Evolutionary conservation across 1,140 invertebrate species (phyloP), one percentile per base, ranked within the genome.

Genomic region (Hyles vespertilio): DNA sequence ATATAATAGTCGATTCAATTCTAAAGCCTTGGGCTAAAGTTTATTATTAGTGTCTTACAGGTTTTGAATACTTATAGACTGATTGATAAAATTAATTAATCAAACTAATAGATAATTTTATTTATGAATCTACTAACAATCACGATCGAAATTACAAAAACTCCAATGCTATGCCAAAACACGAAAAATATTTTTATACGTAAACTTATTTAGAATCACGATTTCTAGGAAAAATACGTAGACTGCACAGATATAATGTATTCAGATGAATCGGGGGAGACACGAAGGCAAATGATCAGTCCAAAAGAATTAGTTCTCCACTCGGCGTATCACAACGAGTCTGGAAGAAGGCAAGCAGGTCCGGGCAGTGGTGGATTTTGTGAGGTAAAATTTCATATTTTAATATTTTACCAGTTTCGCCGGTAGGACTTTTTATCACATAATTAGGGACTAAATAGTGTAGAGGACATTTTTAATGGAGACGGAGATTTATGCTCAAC

Each of bases 211-310:
- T 0, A 50, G 3, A 50, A 22, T 40, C 8, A 22, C 32, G 59
- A 36, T 11, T 53, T 67, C 54, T 51, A 72, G 71, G 69, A 77
- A 43, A 74, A 74, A 59, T 72, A 72, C 47, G 65, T 69, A 8
- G 71, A 74, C 32, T 74, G 71, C 52, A 72, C 67, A 5, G 73
- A 76, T 12, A 61, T 76, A 50, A 67, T 67, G 62, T 76, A 76
- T 43, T 69, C 63, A 5, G 60, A 45, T 3, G 70, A 71, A 22
- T 60, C 56, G 2, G 65, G 47, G 2, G 67, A 56, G 46, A 54
- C 48, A 3, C 51, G 32, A 22, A 64, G 72, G 34, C 56, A 61
- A 52, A 46, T 59, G 1, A 2, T 57, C 0, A 47, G 51, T 49
- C 56, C 63, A 5, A 58, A 61, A 5, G 34, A 63, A 9, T n/a